Percentiles rank a stretch among this genome's conserved stretches.
Evolutionary conservation across 2,113 vertebrate species (phyloP).

Genomic region (Sebastes schlegelii): DNA sequence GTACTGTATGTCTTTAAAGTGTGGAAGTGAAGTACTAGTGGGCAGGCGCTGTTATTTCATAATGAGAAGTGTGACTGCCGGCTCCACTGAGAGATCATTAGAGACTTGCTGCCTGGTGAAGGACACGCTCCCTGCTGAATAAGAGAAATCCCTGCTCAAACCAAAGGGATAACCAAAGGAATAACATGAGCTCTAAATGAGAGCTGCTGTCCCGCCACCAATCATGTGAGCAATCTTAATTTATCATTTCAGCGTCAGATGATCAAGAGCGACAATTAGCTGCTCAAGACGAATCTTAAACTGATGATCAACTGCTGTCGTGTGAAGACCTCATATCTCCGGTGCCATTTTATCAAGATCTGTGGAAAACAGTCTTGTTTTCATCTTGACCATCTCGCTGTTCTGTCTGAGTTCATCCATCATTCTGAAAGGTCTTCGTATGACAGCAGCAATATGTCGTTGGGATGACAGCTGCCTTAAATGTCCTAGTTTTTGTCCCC

Average conservation of each 20-base stretch:
- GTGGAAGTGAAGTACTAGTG: constrained; percentile 23
- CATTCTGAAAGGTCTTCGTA: constrained; percentile 39
- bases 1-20: constrained; percentile 7
- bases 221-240: constrained; percentile 32
- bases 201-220: constrained; percentile 18
- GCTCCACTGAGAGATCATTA: constrained; percentile 80
- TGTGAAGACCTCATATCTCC: neutral
- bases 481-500: constrained; percentile 24
- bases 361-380: neutral
- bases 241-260: constrained; percentile 25
- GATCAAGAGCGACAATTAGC: constrained; percentile 33
- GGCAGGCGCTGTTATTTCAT: constrained; percentile 44
- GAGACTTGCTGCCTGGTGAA: constrained; percentile 58
- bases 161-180: constrained; percentile 37
- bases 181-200: constrained; percentile 9
- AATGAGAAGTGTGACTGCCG: constrained; percentile 59
- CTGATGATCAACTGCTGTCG: constrained; percentile 1
- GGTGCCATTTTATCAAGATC: constrained; percentile 18
- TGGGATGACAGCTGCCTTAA: constrained; percentile 23
- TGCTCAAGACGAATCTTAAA: constrained; percentile 10
- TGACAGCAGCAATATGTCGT: constrained; percentile 37
- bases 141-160: constrained; percentile 63
- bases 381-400: constrained; percentile 12
- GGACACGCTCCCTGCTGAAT: constrained; percentile 73
- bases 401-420: constrained; percentile 50